Percentiles rank a stretch among this genome's conserved stretches.
phyloP scores from a whole-genome alignment of 2,797 vertebrate genomes.

The Brachyalestes nurse region DNA sequence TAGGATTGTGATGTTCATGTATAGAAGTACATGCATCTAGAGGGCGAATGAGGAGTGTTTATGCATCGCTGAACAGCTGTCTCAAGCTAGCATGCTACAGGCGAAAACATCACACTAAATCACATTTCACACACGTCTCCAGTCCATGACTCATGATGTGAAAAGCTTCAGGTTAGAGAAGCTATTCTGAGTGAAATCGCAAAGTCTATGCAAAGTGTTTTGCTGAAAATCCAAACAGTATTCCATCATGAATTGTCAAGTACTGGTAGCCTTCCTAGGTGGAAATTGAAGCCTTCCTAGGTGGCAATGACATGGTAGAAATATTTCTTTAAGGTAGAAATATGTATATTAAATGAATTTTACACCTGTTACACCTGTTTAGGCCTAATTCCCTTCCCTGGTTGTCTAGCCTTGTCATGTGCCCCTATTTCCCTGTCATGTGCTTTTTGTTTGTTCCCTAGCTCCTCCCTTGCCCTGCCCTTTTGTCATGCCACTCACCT shows the following conservation, averaged over 20 bases:
- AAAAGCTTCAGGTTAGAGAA: constrained; percentile 18
- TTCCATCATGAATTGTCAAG: not conserved
- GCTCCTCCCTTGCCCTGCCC: no score
- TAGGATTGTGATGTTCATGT: constrained; percentile 1
- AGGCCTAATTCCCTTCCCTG: no score
- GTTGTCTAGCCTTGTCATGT: no score
- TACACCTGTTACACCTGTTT: no score
- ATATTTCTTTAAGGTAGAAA: no score
- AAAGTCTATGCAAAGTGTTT: not conserved
- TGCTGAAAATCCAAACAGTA: not conserved
- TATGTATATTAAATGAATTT: no score
- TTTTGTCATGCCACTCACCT: no score
- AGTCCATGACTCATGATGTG: not conserved
- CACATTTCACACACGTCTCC: not conserved
- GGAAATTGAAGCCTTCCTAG: no score
- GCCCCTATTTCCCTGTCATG: no score
- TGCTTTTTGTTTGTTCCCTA: no score
- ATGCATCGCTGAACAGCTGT: not conserved
- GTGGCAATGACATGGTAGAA: no score
- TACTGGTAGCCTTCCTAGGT: no score
- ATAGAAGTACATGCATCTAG: not conserved
- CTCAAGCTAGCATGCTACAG: not conserved
- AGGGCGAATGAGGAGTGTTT: not conserved
- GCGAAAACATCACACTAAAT: not conserved
- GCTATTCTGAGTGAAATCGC: not conserved